A percentile compares a stretch with the other conserved stretches of the same genome.
These are phyloP conservation scores for Aphidius ervi DNA, from an alignment of 1,140 invertebrate genomes.

Conservation along the genomic window DNA sequence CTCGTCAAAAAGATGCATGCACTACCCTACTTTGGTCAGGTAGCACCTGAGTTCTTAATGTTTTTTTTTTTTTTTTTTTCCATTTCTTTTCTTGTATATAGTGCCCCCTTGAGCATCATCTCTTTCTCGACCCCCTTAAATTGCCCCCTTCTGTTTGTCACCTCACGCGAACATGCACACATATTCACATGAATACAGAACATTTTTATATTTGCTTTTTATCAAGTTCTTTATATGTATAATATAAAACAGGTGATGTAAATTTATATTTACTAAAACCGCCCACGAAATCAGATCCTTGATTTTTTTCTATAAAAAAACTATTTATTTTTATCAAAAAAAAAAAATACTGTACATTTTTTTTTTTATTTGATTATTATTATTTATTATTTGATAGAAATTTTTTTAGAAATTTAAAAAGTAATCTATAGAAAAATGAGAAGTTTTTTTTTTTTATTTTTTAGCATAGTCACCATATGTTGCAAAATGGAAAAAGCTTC, in stretches of 20 bases:
- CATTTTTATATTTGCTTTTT: no score
- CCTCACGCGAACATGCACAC: conserved; percentile 12
- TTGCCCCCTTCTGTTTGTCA: background rate
- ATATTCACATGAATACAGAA: background rate
- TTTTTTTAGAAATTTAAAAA: no score
- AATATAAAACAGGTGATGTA: conserved; percentile 15
- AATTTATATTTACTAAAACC: background rate
- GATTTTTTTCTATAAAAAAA: no score
- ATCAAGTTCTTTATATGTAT: background rate
- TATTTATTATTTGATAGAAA: no score
- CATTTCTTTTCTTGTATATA: background rate
- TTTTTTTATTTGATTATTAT: no score
- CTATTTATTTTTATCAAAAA: no score
- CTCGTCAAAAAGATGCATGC: background rate
- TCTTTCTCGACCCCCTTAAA: background rate
- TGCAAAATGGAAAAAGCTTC: background rate
- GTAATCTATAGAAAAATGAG: no score
- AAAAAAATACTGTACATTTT: no score
- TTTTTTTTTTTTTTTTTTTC: conserved; percentile 24
- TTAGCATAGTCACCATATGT: no score
- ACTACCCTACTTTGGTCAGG: conserved; percentile 35
- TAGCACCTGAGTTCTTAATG: conserved; percentile 40
- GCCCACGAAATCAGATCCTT: no score
- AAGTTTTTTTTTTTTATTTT: no score
- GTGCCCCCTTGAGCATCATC: background rate